These are phyloP conservation scores for Drosophila falleni DNA, from an alignment of 2,888 invertebrate species.

Conservation along the genomic window DNA sequence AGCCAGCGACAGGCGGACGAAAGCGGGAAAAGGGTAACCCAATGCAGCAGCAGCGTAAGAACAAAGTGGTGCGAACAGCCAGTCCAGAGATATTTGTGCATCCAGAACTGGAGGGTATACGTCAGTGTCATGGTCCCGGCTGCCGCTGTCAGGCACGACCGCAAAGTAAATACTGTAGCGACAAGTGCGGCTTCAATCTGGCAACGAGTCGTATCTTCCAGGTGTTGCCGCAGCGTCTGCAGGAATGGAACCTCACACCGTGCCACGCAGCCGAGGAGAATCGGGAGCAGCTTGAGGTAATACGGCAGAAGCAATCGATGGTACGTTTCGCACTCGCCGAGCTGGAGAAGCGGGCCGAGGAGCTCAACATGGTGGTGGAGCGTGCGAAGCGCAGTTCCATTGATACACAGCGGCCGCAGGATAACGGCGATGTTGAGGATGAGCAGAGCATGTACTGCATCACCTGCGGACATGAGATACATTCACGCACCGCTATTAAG, in stretches of 20 bases:
- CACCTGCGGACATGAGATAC: conserved; percentile 98
- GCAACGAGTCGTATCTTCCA: conserved; percentile 93
- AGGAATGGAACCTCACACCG: conserved; percentile 95
- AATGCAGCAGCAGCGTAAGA: conserved; percentile 65
- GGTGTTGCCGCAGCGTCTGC: conserved; percentile 94
- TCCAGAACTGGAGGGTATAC: conserved; percentile 87
- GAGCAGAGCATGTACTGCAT: conserved; percentile 96
- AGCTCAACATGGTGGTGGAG: conserved; percentile 92
- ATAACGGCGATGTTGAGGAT: conserved; percentile 88
- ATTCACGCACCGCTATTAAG: conserved; percentile 95
- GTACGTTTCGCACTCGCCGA: conserved; percentile 93
- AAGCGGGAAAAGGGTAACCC: conserved; percentile 77
- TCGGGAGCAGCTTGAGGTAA: conserved; percentile 89
- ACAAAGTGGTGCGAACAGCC: conserved; percentile 77
- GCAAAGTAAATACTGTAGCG: conserved; percentile 96
- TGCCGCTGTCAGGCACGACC: conserved; percentile 92
- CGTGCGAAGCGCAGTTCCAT: conserved; percentile 90
- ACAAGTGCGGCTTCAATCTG: conserved; percentile 95
- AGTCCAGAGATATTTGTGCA: conserved; percentile 84
- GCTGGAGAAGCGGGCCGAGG: conserved; percentile 91
- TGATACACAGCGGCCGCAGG: conserved; percentile 87
- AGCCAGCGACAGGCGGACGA: conserved; percentile 44
- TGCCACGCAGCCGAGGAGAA: conserved; percentile 95
- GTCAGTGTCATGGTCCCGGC: conserved; percentile 96
- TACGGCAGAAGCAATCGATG: conserved; percentile 92